Conservation (phyloP, 2,888 invertebrate genomes). For the Rhopalosiphum nymphaeae region DNA sequence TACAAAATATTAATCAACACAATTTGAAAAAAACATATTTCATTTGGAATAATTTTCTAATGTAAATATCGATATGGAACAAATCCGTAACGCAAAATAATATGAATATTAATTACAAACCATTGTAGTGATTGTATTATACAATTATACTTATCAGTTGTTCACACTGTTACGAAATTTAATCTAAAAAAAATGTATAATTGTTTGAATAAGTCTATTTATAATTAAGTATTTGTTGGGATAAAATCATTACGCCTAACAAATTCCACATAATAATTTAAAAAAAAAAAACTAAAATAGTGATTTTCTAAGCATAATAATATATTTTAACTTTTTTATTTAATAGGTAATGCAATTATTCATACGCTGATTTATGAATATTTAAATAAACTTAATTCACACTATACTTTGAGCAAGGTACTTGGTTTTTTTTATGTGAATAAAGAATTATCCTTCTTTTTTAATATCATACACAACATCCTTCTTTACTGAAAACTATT, state of each 20-base stretch:
- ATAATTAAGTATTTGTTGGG: not conserved
- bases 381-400: not conserved
- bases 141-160: not conserved
- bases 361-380: not conserved
- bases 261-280: not conserved
- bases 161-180: not conserved
- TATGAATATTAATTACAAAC: not conserved
- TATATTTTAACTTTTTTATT: not conserved
- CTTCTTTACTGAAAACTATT: not conserved
- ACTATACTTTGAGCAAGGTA: not conserved
- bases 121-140: not conserved
- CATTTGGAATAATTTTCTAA: not conserved
- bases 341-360: not conserved
- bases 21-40: not conserved
- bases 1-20: not conserved
- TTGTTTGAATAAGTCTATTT: not conserved
- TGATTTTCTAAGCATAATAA: no score
- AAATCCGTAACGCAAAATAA: not conserved
- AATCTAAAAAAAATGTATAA: not conserved
- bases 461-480: no score
- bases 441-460: not conserved
- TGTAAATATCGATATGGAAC: not conserved
- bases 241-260: not conserved
- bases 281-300: not conserved
- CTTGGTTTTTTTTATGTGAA: not conserved